A percentile compares a stretch with the other conserved stretches of the same genome.
Evolutionary conservation across 2,113 vertebrate species (phyloP).

Genomic region (Neomonachus schauinslandi): DNA sequence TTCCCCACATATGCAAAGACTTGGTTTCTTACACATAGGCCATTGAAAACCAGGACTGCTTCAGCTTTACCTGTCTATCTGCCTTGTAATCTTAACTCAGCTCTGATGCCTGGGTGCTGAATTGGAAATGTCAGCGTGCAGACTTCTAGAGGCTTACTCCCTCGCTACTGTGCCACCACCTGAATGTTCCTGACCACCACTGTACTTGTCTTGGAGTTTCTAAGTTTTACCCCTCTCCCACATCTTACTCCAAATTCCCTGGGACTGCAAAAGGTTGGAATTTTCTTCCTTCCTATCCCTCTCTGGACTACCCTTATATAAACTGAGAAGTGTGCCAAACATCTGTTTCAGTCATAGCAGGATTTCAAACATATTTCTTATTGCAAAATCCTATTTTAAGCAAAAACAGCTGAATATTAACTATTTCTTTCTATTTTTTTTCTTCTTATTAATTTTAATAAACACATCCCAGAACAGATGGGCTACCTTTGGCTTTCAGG

Average conservation of each 20-base stretch:
- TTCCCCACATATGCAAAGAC: background rate
- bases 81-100: background rate
- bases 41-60: background rate
- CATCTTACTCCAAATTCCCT: background rate
- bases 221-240: background rate
- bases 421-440: background rate
- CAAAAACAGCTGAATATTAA: constrained; percentile 6
- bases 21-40: background rate
- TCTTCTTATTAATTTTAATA: background rate
- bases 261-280: background rate
- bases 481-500: background rate
- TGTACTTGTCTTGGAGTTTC: background rate
- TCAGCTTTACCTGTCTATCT: background rate
- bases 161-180: background rate
- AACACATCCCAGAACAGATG: background rate
- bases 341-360: background rate
- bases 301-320: background rate
- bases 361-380: background rate
- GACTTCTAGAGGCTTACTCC: background rate
- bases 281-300: background rate
- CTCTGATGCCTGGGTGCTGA: background rate
- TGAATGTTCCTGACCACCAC: background rate
- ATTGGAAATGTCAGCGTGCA: background rate
- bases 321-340: background rate
- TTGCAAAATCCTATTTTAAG: constrained; percentile 2